Percentiles rank a stretch among this genome's conserved stretches.
Evolutionary conservation across 2,888 invertebrate species (phyloP).

Genomic region (Disparrhopalites patrizii): DNA sequence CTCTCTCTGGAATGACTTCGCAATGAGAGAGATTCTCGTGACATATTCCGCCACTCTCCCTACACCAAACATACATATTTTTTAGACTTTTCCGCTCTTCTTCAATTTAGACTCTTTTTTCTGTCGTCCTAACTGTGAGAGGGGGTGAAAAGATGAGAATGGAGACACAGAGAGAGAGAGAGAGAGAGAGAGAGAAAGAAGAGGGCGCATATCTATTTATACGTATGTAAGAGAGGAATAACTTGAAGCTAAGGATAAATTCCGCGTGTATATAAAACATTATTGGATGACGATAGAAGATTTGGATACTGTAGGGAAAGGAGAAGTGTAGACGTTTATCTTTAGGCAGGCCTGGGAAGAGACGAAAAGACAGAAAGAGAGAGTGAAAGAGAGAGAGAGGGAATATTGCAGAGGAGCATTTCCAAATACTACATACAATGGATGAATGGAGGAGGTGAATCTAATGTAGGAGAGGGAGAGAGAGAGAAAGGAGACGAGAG

Average conservation of each 20-base stretch:
- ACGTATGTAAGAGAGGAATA: no score
- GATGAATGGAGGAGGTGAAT: slow-evolving; percentile 21
- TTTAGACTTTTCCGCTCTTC: background rate
- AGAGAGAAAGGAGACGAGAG: background rate
- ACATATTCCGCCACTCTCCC: background rate
- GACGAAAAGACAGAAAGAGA: background rate
- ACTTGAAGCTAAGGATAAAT: background rate
- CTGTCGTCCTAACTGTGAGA: no score
- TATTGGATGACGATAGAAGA: slow-evolving; percentile 17
- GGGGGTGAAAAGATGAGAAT: background rate
- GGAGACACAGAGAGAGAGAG: no score
- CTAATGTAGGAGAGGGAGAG: slow-evolving; percentile 12
- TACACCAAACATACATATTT: background rate
- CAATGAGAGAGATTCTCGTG: slow-evolving; percentile 17
- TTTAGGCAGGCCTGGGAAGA: background rate
- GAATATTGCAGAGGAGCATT: background rate
- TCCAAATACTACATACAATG: background rate
- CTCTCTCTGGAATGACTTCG: slow-evolving; percentile 15
- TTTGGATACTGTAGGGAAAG: slow-evolving; percentile 8
- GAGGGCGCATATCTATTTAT: background rate
- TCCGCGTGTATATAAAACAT: slow-evolving; percentile 5
- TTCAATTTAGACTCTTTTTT: no score
- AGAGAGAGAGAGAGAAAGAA: background rate
- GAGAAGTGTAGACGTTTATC: background rate
- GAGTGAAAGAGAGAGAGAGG: background rate